Evolutionary conservation across 92 coral and sea anemone genomes (phyloP), one percentile per base, ranked within the genome.

Genomic region (Parazoanthus atlanticus): DNA sequence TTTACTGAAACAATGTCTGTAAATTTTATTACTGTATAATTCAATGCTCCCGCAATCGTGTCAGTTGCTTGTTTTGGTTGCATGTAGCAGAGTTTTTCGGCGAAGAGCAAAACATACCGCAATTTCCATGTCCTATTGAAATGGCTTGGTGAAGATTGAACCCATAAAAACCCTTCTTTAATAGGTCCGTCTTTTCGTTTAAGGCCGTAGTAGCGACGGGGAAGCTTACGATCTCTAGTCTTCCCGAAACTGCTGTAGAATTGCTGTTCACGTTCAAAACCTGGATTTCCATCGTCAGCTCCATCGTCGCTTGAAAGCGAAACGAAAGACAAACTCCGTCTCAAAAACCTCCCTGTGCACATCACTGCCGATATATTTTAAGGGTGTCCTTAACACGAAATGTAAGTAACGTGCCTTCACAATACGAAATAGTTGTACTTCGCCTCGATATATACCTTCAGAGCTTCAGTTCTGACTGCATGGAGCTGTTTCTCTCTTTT

Each of bases 171-270:
- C 0, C 87, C 87, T 11, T 84, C 87, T 71, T 71, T 84, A 4
- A 84, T 17, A 8, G 87, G 87, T 7, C 79, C 87, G 0, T 84
- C 87, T 70, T 71, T 84, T 46, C 87, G 78, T 46, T 46, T 84
- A 36, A 61, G 40, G 65, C 87, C 87, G 78, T 84, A 84, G 67
- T 84, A 84, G 30, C 87, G 87, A 70, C 29, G 87, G 2, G 87
- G 87, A n/a, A 84, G 87, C 34, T 84, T 84, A 1, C 79, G 87
- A 6, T 19, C 78, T 70, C 56, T 69, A 3, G 41, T 28, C 36
- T 84, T 84, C 33, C 87, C 87, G 8, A 71, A 84, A 31, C 87
- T 84, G 33, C 78, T 84, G 66, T 84, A 84, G 13, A 46, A 52
- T 12, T 61, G 78, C 17, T 67, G 76, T 46, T 61, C 78, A 71